Conservation (phyloP, 2,113 vertebrate species). For the Python bivittatus region DNA sequence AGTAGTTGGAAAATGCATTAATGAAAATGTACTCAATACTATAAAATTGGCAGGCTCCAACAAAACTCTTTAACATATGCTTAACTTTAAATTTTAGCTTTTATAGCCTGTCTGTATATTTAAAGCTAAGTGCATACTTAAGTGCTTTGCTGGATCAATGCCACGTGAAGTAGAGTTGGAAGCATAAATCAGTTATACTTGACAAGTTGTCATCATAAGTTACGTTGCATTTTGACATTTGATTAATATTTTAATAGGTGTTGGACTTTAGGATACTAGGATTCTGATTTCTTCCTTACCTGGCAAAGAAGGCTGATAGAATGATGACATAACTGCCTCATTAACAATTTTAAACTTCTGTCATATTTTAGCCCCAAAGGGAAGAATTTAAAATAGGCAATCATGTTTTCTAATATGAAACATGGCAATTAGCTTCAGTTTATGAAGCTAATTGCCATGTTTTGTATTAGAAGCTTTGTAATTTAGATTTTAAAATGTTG, state of each 20-base stretch:
- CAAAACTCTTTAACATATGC: slow-evolving; percentile 3
- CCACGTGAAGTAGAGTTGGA: background rate
- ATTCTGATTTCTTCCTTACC: background rate
- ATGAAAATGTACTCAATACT: background rate
- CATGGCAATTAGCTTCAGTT: background rate
- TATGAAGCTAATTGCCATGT: background rate
- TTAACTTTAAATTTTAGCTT: background rate
- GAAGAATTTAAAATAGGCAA: background rate
- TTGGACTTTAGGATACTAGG: background rate
- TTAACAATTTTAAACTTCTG: background rate
- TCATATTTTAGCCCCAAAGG: background rate
- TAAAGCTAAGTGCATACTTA: background rate
- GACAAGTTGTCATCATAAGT: slow-evolving; percentile 16
- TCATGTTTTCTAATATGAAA: background rate
- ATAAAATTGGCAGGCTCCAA: background rate
- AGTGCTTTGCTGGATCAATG: slow-evolving; percentile 21
- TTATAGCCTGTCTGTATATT: background rate
- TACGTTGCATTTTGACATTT: background rate
- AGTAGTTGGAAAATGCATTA: background rate
- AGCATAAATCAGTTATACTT: background rate
- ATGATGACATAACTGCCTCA: background rate
- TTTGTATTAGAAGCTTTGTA: background rate
- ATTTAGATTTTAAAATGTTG: background rate
- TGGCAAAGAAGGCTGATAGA: background rate
- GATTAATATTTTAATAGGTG: background rate